Base-by-base conservation (phyloP, 2,888 invertebrate genomes). In the Bembecia ichneumoniformis region DNA sequence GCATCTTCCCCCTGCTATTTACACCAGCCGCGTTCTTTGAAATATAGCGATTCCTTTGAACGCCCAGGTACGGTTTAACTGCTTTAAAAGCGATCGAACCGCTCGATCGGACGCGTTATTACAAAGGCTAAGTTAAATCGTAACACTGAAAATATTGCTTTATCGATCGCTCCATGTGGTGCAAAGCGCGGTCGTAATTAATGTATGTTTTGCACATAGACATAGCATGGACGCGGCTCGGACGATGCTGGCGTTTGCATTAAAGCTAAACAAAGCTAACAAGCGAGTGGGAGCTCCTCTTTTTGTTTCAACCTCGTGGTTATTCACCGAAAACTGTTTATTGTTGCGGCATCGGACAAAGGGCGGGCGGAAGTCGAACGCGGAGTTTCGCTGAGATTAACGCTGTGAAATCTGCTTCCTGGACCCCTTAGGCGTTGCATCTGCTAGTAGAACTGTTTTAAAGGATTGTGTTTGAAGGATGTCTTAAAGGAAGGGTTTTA, bases 381-480 rank as follows among this genome's bases (percentile, higher is more conserved):
- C 28, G 5, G 54, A 56, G 60, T 63, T 68, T 64, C 64, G 61
- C 52, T 49, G 53, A 64, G 63, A 63, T 67, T 59, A 64, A 65
- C 63, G 56, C 63, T 63, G 68, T 71, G 77, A 76, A 78, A 66
- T 65, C 64, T 62, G 65, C 66, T 74, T 77, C 74, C 74, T 70
- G 54, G 52, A 55, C 56, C 28, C 28, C 57, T 50, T 52, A 49
- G 28, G 49, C 52, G 49, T 49, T 7, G 13, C 14, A 20, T 15
- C 48, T 36, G 47, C 49, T 28, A 7, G 20, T 28, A 28, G 20
- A 7, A 28, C 2, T 28, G 9, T 9, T 28, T 5, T 28, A 9
- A n/a, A n/a, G n/a, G n/a, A 28, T 28, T 28, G 9, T 28, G 28
- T 2, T 28, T 28, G n/a, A 28, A 28, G 28, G 2, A 28, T 28